Conservation (phyloP, 2,113 vertebrate genomes). For the Sander vitreus region DNA sequence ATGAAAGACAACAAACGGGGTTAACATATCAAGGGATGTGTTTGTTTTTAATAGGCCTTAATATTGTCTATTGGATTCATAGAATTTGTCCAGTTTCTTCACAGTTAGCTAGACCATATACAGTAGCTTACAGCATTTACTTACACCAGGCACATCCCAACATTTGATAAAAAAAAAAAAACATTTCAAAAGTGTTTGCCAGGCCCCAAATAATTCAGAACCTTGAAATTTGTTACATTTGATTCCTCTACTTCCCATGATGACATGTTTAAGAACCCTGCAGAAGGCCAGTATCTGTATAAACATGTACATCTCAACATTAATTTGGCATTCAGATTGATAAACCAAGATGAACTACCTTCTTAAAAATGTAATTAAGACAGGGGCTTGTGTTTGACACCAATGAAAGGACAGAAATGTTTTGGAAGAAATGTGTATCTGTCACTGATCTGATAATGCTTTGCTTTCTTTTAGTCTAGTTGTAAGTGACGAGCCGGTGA, state of each 20-base stretch:
- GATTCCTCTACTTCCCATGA: neutral
- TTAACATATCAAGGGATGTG: neutral
- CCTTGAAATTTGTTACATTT: neutral
- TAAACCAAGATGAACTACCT: neutral
- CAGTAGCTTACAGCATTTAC: no score
- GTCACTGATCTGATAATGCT: conserved; percentile 11
- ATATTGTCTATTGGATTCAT: neutral
- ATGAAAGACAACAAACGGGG: neutral
- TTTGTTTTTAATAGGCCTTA: neutral
- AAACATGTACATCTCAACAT: neutral
- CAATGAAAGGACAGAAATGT: neutral
- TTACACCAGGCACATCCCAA: neutral
- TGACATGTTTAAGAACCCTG: neutral
- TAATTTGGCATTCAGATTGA: neutral
- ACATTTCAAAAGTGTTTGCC: neutral
- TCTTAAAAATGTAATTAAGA: no score
- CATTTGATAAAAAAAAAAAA: neutral
- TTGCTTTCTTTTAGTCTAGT: conserved; percentile 82
- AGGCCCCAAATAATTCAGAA: neutral
- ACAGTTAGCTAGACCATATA: no score
- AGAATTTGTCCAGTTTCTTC: neutral
- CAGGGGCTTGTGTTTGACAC: no score
- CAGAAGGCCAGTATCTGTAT: neutral
- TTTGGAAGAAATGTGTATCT: neutral
- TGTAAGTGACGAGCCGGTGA: conserved; percentile 83